These are phyloP conservation scores for Pyrrhia umbra DNA, from an alignment of 2,888 invertebrate species.

Conservation along the genomic window DNA sequence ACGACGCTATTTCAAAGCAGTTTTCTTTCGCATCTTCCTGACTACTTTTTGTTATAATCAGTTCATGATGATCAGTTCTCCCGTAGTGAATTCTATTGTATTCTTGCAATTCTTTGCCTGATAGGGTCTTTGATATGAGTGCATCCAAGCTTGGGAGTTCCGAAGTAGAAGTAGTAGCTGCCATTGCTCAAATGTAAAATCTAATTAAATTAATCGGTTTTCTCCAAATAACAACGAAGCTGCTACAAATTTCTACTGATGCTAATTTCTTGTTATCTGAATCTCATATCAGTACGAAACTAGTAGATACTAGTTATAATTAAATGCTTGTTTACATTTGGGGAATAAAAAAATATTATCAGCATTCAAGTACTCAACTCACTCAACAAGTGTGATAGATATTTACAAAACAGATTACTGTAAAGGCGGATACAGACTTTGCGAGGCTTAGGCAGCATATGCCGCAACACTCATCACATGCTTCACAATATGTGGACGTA, in stretches of 20 bases:
- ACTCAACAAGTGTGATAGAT: too few species aligned
- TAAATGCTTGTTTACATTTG: neutral
- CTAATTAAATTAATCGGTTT: neutral
- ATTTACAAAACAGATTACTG: too few species aligned
- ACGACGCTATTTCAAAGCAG: constrained; percentile 94
- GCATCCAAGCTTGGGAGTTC: constrained; percentile 80
- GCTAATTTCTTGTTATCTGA: neutral
- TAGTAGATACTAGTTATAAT: neutral
- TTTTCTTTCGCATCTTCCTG: constrained; percentile 84
- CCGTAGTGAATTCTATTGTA: constrained; percentile 95
- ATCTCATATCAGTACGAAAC: neutral
- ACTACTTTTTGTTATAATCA: constrained; percentile 88
- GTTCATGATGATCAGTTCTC: constrained; percentile 88
- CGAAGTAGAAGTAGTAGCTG: constrained; percentile 64
- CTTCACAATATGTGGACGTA: too few species aligned
- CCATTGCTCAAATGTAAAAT: constrained; percentile 64
- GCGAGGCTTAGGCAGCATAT: too few species aligned
- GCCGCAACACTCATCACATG: too few species aligned
- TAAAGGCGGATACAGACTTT: too few species aligned
- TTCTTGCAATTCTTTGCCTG: constrained; percentile 90
- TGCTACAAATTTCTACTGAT: too few species aligned
- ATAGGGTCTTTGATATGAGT: constrained; percentile 71
- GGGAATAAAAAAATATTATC: neutral
- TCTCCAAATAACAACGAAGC: constrained; percentile 3
- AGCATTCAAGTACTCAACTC: constrained; percentile 1